Base-by-base conservation (phyloP, 2,888 invertebrate species). In the Mythimna albipuncta region DNA sequence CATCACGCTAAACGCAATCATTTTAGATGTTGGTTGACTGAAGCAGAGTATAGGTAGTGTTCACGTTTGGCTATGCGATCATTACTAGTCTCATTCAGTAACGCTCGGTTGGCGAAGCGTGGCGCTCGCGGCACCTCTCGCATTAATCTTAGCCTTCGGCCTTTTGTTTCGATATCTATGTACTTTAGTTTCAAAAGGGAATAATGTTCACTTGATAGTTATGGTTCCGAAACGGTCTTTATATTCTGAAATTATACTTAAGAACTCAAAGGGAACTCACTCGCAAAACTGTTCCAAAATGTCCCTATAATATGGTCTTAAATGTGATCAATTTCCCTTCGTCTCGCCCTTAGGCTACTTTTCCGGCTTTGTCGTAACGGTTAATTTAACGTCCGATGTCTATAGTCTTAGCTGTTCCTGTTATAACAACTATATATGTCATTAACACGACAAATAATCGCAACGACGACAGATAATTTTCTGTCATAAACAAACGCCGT, bases 61-160 rank as follows among this genome's bases (percentile, higher is more conserved):
- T 84, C 82, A 87, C 79, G 87, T 88, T 82, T 81, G 82, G 82
- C 72, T 85, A 87, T 85, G 85, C 87, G 86, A 89, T 89, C 88
- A 91, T 92, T 89, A 90, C 88, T 88, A 89, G 89, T 89, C 85
- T 85, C 89, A 91, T 91, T 92, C 88, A 89, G 94, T 94, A 93
- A 95, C 95, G 93, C 94, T 91, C 91, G 91, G 91, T 70, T 88
- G 88, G 84, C 92, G 91, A 86, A 92, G 92, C 95, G 94, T 93
- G 87, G 88, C 91, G 88, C 74, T 86, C 82, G 83, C 82, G 85
- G 88, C 86, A 87, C 88, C 88, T 92, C 93, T 91, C 85, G 65
- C 83, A 79, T 77, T 78, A 72, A 85, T 85, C 87, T 89, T 89
- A 91, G 88, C 90, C 92, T 91, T 92, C 91, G 69, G 77, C 70